phyloP scores from a whole-genome alignment of 2,888 invertebrate species.

The Neelides folsomi region DNA sequence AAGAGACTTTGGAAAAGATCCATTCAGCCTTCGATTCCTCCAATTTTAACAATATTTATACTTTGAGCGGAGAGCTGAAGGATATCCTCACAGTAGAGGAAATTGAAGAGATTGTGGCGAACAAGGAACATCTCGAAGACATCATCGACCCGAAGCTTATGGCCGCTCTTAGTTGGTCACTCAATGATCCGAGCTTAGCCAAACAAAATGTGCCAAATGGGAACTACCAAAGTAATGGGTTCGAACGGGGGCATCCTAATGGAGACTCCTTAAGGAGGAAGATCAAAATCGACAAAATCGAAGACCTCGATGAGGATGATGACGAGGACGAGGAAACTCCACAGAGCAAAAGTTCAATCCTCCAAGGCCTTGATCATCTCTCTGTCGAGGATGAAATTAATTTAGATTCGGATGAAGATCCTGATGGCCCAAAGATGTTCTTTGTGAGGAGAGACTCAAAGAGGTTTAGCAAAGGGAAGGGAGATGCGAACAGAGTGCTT shows the following conservation, averaged over 20 bases:
- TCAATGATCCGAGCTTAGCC: conserved; percentile 31
- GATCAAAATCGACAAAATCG: conserved; percentile 2
- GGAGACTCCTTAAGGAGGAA: not conserved
- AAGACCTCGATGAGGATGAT: conserved; percentile 6
- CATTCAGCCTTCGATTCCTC: conserved; percentile 29
- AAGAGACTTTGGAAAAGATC: conserved; percentile 26
- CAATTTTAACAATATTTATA: conserved; percentile 35
- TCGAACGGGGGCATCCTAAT: not conserved
- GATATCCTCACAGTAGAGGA: conserved; percentile 35
- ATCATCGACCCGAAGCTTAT: conserved; percentile 35
- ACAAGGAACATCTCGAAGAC: conserved; percentile 34
- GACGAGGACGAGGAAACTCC: not conserved
- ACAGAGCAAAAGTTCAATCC: not conserved
- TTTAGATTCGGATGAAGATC: conserved; percentile 20
- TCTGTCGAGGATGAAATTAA: conserved; percentile 27
- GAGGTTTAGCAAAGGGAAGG: conserved; percentile 26
- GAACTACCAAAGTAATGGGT: not conserved
- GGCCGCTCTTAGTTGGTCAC: conserved; percentile 33
- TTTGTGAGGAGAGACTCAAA: conserved; percentile 30
- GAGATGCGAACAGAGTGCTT: conserved; percentile 30
- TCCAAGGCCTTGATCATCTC: conserved; percentile 26
- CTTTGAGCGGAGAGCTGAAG: conserved; percentile 35
- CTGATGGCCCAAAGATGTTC: conserved; percentile 9
- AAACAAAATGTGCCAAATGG: not conserved
- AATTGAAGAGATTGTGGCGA: conserved; percentile 36